Evolutionary conservation across 2,797 vertebrate genomes (phyloP).

Genomic region (Lemur catta): DNA sequence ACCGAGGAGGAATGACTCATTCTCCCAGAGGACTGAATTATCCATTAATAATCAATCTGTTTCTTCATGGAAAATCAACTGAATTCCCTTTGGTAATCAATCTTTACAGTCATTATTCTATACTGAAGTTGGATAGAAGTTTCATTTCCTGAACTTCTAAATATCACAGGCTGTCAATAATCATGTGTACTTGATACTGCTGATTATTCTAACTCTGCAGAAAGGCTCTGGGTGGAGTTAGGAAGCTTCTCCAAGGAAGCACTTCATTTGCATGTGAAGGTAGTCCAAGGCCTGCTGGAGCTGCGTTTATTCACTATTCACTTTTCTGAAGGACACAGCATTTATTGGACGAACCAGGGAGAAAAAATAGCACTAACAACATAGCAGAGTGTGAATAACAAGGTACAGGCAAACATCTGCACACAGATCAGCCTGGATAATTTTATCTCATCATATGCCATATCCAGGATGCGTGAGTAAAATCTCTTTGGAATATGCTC

Average conservation of each 20-base stretch:
- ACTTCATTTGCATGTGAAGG: neutral
- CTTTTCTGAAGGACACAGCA: neutral
- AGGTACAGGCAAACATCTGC: conserved; percentile 52
- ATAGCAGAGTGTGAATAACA: conserved; percentile 22
- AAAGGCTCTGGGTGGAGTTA: neutral
- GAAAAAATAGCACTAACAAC: conserved; percentile 32
- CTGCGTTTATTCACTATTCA: conserved; percentile 6
- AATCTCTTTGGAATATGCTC: conserved; percentile 41
- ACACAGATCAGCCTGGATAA: conserved; percentile 30
- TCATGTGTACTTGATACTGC: neutral
- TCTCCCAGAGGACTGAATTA: neutral
- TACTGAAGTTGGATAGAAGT: neutral
- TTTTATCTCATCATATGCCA: conserved; percentile 50
- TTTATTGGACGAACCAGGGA: neutral
- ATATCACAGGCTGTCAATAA: neutral
- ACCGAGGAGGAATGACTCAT: neutral
- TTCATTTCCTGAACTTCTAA: neutral
- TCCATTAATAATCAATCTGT: neutral
- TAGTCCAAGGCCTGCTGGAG: neutral
- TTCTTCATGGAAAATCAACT: neutral
- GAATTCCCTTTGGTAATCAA: neutral
- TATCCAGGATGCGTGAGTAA: neutral
- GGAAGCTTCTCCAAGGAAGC: neutral
- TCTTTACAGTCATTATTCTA: neutral
- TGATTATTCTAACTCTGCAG: neutral